These are phyloP conservation scores for Argya squamiceps DNA, from an alignment of 2,797 vertebrate species.

Conservation along the genomic window DNA sequence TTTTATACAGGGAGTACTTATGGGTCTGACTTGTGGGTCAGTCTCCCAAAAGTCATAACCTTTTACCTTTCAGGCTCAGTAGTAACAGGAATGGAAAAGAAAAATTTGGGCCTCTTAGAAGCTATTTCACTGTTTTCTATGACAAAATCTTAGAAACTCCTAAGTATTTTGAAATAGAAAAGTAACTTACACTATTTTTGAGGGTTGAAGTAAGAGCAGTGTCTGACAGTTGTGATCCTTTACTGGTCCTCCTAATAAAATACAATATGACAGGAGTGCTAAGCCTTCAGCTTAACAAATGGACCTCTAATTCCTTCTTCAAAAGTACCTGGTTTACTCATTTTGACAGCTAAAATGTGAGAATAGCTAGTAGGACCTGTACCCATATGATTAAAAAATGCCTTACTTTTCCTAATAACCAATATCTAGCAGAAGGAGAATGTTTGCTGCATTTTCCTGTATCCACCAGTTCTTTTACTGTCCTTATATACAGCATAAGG, in stretches of 20 bases:
- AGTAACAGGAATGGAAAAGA: background rate
- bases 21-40: background rate
- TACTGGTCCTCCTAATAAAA: slow-evolving; percentile 10
- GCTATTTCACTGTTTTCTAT: background rate
- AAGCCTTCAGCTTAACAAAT: slow-evolving; percentile 38
- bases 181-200: slow-evolving; percentile 27
- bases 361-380: background rate
- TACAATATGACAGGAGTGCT: slow-evolving; percentile 35
- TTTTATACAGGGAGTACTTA: background rate
- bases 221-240: background rate
- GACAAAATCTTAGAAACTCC: background rate
- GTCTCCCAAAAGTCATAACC: background rate
- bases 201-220: background rate
- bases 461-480: background rate
- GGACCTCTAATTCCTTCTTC: slow-evolving; percentile 7
- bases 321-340: slow-evolving; percentile 17
- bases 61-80: background rate
- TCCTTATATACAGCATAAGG: background rate
- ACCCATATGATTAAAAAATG: background rate
- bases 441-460: background rate
- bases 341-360: slow-evolving; percentile 42
- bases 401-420: background rate
- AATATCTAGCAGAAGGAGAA: background rate
- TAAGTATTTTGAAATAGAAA: background rate
- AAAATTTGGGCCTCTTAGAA: background rate